These are phyloP conservation scores for Neogale vison DNA, from an alignment of 2,113 vertebrate genomes.

Conservation along the genomic window DNA sequence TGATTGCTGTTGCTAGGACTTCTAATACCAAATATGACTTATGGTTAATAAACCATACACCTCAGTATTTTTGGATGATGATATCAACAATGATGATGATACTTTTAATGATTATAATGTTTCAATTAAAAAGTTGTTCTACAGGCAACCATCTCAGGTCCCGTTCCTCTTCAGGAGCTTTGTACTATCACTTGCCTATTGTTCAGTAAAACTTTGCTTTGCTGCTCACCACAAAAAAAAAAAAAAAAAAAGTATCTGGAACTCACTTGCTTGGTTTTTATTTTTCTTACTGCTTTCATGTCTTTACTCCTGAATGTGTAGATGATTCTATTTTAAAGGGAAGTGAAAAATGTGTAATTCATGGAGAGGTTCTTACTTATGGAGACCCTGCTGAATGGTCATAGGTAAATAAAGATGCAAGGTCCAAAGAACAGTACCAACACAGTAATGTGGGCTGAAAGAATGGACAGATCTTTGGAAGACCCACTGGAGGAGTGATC, in stretches of 20 bases:
- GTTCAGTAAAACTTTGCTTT: too few relatives aligned
- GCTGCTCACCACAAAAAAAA: too few relatives aligned
- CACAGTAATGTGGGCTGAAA: neutral
- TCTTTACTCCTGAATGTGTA: slow-evolving; percentile 68
- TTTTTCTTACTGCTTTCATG: slow-evolving; percentile 61
- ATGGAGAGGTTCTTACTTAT: slow-evolving; percentile 54
- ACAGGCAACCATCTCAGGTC: too few relatives aligned
- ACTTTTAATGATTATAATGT: neutral
- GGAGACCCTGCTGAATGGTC: slow-evolving; percentile 52
- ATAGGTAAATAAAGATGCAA: slow-evolving; percentile 56
- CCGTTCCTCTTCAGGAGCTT: too few relatives aligned
- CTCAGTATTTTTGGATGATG: neutral
- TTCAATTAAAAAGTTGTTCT: neutral
- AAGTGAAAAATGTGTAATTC: slow-evolving; percentile 66
- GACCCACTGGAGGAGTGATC: neutral
- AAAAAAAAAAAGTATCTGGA: neutral
- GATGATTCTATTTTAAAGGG: slow-evolving; percentile 64
- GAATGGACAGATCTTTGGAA: slow-evolving; percentile 56
- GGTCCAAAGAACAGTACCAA: slow-evolving; percentile 61
- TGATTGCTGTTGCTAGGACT: too few relatives aligned
- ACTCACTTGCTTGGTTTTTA: slow-evolving; percentile 32
- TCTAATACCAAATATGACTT: neutral
- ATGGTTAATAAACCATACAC: neutral
- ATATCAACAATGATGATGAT: neutral
- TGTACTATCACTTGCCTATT: too few relatives aligned